A percentile compares a stretch with the other conserved stretches of the same genome.
Conservation (phyloP, 2,888 invertebrate genomes). For the Drosophila fulvimacula region DNA sequence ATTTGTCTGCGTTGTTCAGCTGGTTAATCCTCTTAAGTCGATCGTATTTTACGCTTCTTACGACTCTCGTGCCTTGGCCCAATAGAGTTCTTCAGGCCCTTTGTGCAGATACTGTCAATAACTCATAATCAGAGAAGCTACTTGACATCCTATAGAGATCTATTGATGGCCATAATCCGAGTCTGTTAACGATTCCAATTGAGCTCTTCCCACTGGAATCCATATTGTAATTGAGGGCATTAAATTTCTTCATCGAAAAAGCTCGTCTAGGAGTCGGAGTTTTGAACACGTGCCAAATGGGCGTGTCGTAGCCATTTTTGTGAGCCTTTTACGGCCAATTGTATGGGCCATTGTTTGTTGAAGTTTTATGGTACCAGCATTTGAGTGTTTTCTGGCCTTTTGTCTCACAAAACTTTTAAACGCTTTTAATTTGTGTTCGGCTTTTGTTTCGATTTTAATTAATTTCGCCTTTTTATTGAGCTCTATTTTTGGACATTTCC, state of each 20-base stretch:
- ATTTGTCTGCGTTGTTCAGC: constrained; percentile 24
- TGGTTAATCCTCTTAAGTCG: constrained; percentile 50
- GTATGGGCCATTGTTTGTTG: constrained; percentile 54
- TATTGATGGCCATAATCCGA: constrained; percentile 11
- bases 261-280: constrained; percentile 19
- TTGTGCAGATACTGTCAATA: constrained; percentile 41
- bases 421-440: constrained; percentile 50
- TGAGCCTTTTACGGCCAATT: constrained; percentile 50
- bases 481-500: constrained; percentile 32
- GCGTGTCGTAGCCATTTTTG: constrained; percentile 41
- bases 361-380: constrained; percentile 32
- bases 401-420: constrained; percentile 42
- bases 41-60: constrained; percentile 56
- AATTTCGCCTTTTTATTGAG: constrained; percentile 50
- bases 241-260: constrained; percentile 50
- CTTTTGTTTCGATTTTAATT: constrained; percentile 50
- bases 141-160: constrained; percentile 15
- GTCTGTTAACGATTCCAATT: constrained; percentile 27
- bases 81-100: constrained; percentile 28
- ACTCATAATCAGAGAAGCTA: constrained; percentile 44
- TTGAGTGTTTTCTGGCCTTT: constrained; percentile 50
- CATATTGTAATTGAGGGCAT: constrained; percentile 50
- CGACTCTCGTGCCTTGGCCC: constrained; percentile 15
- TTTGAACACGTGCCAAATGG: constrained; percentile 56
- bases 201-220: constrained; percentile 38